Evolutionary conservation across 2,888 invertebrate species (phyloP), one percentile per base, ranked within the genome.

Genomic region (Brachypalpus laphriformis): DNA sequence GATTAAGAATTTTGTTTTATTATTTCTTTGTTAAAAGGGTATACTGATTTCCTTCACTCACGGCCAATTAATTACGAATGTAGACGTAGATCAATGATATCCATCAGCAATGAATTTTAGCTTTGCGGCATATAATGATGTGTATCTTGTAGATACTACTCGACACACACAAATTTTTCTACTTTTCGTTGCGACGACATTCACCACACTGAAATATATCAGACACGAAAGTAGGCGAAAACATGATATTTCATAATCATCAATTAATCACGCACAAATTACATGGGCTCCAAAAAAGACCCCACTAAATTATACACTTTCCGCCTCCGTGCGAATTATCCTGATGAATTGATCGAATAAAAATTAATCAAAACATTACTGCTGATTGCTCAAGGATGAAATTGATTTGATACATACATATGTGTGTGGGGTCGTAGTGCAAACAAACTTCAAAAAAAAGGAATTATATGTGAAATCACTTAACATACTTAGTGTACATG

Each of bases 301-400:
- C 22, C 34, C 51, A 71, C 51, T 34, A 18, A 57, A 57, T 57
- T 63, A 59, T 11, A 63, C 59, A 59, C 40, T 57, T 63, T 70
- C 56, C 42, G 49, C 57, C 34, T 37, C 7, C 5, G 18, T 16
- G 34, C 25, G 42, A 71, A 65, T 57, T 76, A 31, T 56, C 56
- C 70, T 47, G 54, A 45, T 61, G 22, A 68, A 68, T 70, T 42
- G 25, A 63, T 81, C 28, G 47, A 63, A 75, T 75, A 37, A 42
- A 65, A 70, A 70, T 63, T 56, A 70, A 77, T 77, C 31, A 51
- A 65, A 63, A 37, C 57, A 66, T 66, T 66, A 51, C 45, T 37
- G 4, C 8, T 42, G 49, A 49, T 65, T 76, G 57, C 65, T 66
- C 57, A 76, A 65, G 76, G 31, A 71, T 77, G 57, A 71, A 51